phyloP scores from a whole-genome alignment of 2,888 invertebrate genomes.

The Fissipunctia ypsillon region DNA sequence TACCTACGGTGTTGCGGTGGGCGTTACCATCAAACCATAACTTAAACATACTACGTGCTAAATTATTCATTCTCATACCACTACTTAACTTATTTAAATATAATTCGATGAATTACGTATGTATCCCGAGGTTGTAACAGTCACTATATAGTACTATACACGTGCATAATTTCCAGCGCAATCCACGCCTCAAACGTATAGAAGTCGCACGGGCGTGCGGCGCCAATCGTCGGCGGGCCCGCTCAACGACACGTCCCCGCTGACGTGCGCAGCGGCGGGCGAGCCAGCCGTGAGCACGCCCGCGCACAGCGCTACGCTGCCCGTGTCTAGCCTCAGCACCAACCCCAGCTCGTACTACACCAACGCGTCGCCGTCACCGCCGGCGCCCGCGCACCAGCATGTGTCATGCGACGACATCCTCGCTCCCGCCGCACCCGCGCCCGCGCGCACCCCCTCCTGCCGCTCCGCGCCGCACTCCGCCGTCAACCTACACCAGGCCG shows the following conservation, averaged over 20 bases:
- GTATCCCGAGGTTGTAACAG: conserved; percentile 14
- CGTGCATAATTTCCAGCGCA: conserved; percentile 87
- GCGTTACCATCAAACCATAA: conserved; percentile 12
- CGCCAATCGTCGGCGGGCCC: conserved; percentile 92
- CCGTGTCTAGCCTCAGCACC: conserved; percentile 90
- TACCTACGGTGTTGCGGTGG: conserved; percentile 14
- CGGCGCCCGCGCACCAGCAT: conserved; percentile 84
- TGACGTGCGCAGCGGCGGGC: conserved; percentile 81
- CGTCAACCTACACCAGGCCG: conserved; percentile 84
- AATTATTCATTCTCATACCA: conserved; percentile 33
- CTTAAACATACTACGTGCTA: background rate
- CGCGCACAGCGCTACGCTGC: conserved; percentile 87
- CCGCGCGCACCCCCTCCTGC: conserved; percentile 82
- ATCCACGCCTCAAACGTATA: conserved; percentile 91
- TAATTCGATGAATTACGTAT: conserved; percentile 8
- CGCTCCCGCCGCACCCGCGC: conserved; percentile 78
- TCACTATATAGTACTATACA: conserved; percentile 44
- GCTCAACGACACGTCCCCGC: conserved; percentile 89
- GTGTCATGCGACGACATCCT: conserved; percentile 88
- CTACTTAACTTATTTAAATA: conserved; percentile 12
- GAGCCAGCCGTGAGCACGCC: conserved; percentile 87
- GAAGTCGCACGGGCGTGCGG: conserved; percentile 90
- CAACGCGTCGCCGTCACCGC: conserved; percentile 91
- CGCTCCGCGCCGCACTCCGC: conserved; percentile 89
- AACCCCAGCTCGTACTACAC: conserved; percentile 91